Percentiles rank a stretch among this genome's conserved stretches.
Conservation (phyloP, 2,113 vertebrate species). For the Brachypteracias leptosomus region DNA sequence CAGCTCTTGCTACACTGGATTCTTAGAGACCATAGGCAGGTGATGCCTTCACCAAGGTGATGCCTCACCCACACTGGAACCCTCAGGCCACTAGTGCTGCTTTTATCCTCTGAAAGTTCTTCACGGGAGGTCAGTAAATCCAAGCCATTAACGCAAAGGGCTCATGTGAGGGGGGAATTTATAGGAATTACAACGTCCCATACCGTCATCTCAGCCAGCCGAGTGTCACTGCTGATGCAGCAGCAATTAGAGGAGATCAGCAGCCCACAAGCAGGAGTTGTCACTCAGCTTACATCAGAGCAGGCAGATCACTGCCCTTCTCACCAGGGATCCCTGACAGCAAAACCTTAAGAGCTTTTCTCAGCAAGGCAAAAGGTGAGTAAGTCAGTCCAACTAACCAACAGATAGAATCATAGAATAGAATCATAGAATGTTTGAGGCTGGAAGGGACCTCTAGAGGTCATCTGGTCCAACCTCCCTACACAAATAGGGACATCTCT, state of each 20-base stretch:
- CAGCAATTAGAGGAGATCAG: conserved; percentile 21
- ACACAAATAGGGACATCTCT: too few species aligned
- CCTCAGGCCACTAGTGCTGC: neutral
- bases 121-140: neutral
- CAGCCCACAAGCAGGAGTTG: neutral
- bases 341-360: neutral
- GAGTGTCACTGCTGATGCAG: neutral
- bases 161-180: conserved; percentile 15
- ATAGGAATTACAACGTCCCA: conserved; percentile 16
- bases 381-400: neutral
- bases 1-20: neutral
- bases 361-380: neutral
- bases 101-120: conserved; percentile 23
- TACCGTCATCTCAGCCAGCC: neutral
- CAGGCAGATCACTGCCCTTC: neutral
- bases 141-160: neutral
- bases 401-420: too few species aligned
- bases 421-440: too few species aligned
- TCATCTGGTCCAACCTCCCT: too few species aligned
- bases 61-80: neutral
- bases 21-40: neutral
- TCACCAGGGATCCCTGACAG: neutral
- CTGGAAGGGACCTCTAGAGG: too few species aligned
- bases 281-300: neutral
- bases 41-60: neutral